Base-by-base conservation (phyloP, 2,113 vertebrate species). In the Paedocypris sp. region DNA sequence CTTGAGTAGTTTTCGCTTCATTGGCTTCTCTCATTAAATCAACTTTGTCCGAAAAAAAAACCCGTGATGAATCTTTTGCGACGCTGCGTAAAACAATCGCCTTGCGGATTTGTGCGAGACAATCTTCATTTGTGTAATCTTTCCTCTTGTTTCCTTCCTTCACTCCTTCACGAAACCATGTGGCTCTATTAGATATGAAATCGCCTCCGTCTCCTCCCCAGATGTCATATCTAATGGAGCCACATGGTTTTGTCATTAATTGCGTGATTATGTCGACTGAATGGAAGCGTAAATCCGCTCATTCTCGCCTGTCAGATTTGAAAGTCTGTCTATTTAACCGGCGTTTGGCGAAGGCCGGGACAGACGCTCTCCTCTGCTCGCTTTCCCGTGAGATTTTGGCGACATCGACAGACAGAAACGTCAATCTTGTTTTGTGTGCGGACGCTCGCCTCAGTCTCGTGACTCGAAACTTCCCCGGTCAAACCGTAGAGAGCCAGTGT, bases 241-340 rank as follows among this genome's bases (percentile, higher is more conserved):
- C 76, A 76, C 67, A 70, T 70, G 75, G 69, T 76, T 81, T 78
- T 75, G 79, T 83, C 78, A 82, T 85, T 85, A 86, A 83, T 83
- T 83, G 80, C 80, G 76, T 78, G 82, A 83, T 81, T 79, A 79
- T 76, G 68, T 73, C 60, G 60, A 60, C 45, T 83, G 80, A 85
- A 84, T 80, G 76, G 77, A 66, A 79, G 75, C 72, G 71, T 77
- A 83, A 84, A 84, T 84, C 83, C 80, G 70, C 74, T 78, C 76
- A 74, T 77, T 79, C 73, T 66, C 59, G 70, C 69, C 77, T 62
- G 74, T 80, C 75, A 77, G 72, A 75, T 82, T 78, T 75, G 68
- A 65, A 75, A 70, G 70, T 72, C 51, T 75, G 66, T 73, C 60
- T 65, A 15, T 66, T 77, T 69, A 63, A 68, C 67, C 67, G 47